Percentiles rank a stretch among this genome's conserved stretches.
Conservation (phyloP, 2,888 invertebrate species). For the Zelleria hepariella region DNA sequence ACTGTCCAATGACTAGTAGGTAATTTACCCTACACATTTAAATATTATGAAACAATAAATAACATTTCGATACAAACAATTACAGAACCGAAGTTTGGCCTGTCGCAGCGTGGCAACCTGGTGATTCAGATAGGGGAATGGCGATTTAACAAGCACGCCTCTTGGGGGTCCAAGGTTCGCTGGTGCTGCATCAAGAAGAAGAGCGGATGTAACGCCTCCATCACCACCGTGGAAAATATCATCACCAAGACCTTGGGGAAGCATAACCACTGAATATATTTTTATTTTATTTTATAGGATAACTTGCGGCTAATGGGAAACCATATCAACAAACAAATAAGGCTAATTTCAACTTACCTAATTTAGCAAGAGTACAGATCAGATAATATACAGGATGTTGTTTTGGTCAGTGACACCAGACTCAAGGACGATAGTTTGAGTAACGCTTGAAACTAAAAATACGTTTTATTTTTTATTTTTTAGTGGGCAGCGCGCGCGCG, state of each 20-base stretch:
- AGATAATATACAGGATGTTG: too few species aligned
- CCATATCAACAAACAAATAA: too few species aligned
- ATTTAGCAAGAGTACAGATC: too few species aligned
- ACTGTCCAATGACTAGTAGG: conserved; percentile 2
- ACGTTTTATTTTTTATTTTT: too few species aligned
- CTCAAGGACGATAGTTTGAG: too few species aligned
- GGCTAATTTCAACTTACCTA: too few species aligned
- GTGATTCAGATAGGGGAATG: conserved; percentile 61
- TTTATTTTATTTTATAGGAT: too few species aligned
- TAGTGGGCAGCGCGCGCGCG: too few species aligned
- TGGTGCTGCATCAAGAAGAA: conserved; percentile 67
- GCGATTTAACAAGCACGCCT: conserved; percentile 62
- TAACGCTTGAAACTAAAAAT: too few species aligned
- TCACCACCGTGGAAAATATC: conserved; percentile 57
- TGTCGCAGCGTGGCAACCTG: conserved; percentile 58
- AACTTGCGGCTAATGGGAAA: too few species aligned
- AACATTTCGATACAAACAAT: neutral
- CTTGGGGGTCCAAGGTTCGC: conserved; percentile 59
- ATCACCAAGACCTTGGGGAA: conserved; percentile 59
- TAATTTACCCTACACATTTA: neutral
- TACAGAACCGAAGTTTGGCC: conserved; percentile 56
- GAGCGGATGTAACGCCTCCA: conserved; percentile 53
- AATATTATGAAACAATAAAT: neutral
- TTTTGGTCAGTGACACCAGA: too few species aligned
- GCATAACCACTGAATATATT: conserved; percentile 58